These are phyloP conservation scores for Theristicus caerulescens DNA, from an alignment of 2,113 vertebrate genomes.

Conservation along the genomic window DNA sequence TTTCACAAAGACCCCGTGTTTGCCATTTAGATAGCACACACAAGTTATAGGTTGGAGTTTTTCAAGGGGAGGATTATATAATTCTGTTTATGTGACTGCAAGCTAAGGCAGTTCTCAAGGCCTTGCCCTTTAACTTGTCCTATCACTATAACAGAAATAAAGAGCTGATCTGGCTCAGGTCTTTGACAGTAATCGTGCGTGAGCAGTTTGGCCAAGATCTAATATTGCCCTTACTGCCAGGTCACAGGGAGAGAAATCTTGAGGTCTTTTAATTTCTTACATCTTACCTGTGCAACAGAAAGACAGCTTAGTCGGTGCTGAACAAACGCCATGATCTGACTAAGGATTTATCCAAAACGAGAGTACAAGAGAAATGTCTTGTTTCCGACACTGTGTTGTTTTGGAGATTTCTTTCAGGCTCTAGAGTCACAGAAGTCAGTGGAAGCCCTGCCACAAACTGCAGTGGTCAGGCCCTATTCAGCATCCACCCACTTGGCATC, in stretches of 20 bases:
- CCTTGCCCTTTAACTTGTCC: constrained; percentile 24
- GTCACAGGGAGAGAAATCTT: neutral
- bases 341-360: neutral
- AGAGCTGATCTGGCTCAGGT: constrained; percentile 4
- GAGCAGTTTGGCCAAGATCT: constrained; percentile 17
- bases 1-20: neutral
- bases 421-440: neutral
- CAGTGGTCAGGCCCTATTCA: neutral
- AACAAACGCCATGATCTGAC: neutral
- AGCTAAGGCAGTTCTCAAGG: neutral
- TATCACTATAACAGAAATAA: neutral
- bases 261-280: neutral
- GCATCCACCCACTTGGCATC: neutral
- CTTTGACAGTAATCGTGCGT: neutral
- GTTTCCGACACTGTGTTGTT: neutral
- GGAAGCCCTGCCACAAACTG: neutral
- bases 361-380: neutral
- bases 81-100: neutral
- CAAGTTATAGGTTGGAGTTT: neutral
- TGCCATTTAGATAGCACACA: neutral
- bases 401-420: neutral
- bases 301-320: neutral
- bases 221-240: neutral
- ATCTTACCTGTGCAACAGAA: neutral
- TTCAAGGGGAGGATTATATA: neutral